phyloP scores from a whole-genome alignment of 2,113 vertebrate species.

The Sclerurus mexicanus region DNA sequence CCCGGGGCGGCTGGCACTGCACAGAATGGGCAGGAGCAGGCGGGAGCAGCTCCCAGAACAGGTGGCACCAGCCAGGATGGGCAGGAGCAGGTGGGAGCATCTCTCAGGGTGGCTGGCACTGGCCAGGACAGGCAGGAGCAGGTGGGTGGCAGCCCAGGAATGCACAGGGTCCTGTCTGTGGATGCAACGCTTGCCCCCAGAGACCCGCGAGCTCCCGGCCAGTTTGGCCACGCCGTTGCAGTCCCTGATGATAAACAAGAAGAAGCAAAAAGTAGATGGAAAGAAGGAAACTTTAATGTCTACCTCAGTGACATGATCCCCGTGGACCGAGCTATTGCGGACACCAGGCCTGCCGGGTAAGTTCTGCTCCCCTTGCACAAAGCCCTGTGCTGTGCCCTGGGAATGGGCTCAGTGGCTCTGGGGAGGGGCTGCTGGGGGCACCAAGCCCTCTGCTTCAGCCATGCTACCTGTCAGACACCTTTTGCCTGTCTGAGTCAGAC shows the following conservation, averaged over 20 bases:
- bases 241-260: constrained; percentile 76
- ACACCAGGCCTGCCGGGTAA: constrained; percentile 92
- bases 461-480: rapidly evolving
- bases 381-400: rapidly evolving
- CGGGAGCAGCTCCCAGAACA: rapidly evolving
- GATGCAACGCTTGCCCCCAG: constrained; percentile 83
- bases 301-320: constrained; percentile 95
- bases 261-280: constrained; percentile 85
- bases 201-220: constrained; percentile 81
- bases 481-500: background rate
- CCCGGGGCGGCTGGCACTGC: rapidly evolving
- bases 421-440: background rate
- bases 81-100: rapidly evolving
- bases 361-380: constrained; percentile 24
- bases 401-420: background rate
- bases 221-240: constrained; percentile 82
- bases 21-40: rapidly evolving
- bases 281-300: constrained; percentile 95
- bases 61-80: background rate
- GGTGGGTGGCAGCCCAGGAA: background rate
- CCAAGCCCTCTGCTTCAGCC: rapidly evolving
- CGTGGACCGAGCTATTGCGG: constrained; percentile 86
- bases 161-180: constrained; percentile 81
- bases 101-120: rapidly evolving
- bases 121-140: background rate